phyloP scores from a whole-genome alignment of 2,797 vertebrate species.

The Staurois parvus region DNA sequence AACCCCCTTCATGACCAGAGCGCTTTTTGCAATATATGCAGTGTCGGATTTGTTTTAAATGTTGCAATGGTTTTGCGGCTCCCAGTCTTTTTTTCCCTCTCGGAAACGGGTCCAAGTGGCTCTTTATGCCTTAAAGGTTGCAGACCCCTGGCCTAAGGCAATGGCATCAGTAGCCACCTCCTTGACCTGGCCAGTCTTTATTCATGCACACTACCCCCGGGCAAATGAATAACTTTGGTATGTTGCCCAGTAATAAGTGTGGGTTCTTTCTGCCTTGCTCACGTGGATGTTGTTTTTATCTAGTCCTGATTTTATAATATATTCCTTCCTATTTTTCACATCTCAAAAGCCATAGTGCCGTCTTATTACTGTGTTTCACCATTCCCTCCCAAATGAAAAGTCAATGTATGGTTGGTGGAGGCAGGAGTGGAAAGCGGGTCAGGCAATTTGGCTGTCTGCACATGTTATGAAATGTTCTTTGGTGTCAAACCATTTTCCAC shows the following conservation, averaged over 20 bases:
- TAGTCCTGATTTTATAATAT: background rate
- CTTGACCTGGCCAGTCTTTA: background rate
- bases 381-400: constrained; percentile 8
- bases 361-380: background rate
- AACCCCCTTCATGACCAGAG: too few relatives aligned
- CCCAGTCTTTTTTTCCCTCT: too few relatives aligned
- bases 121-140: too few relatives aligned
- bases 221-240: background rate
- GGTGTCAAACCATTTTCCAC: constrained; percentile 17
- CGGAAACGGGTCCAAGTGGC: too few relatives aligned
- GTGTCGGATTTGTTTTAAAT: too few relatives aligned
- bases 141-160: too few relatives aligned
- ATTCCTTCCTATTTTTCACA: background rate
- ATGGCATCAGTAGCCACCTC: too few relatives aligned
- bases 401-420: constrained; percentile 3
- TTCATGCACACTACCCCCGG: background rate
- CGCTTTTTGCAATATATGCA: too few relatives aligned
- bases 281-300: background rate
- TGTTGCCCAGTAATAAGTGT: background rate
- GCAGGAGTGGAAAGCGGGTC: constrained; percentile 51
- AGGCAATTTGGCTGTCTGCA: constrained; percentile 36
- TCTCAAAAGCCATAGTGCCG: background rate
- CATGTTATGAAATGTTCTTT: constrained; percentile 19
- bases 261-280: background rate
- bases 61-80: too few relatives aligned